These are phyloP conservation scores for Lottia gigantea DNA, from an alignment of 2,888 invertebrate species.

Conservation along the genomic window DNA sequence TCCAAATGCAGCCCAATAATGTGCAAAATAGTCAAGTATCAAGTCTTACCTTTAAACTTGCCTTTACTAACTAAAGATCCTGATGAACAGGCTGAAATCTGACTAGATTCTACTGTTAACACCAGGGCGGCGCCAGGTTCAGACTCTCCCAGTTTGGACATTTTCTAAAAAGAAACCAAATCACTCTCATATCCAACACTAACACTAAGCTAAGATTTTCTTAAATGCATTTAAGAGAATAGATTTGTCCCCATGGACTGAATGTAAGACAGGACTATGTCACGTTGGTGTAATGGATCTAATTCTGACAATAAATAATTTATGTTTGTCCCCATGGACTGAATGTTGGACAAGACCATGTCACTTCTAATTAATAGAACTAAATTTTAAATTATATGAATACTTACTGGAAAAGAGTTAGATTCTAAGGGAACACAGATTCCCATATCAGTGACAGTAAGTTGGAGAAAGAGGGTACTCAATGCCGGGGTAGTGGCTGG, in stretches of 20 bases:
- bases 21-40: no score
- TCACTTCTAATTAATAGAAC: no score
- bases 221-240: no score
- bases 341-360: no score
- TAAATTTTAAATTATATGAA: not conserved
- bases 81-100: slow-evolving; percentile 92
- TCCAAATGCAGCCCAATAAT: no score
- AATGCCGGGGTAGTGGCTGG: slow-evolving; percentile 68
- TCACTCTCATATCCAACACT: no score
- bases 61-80: slow-evolving; percentile 95
- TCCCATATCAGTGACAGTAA: slow-evolving; percentile 96
- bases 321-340: no score
- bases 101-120: slow-evolving; percentile 94
- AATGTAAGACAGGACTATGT: no score
- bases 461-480: slow-evolving; percentile 90
- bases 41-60: slow-evolving; percentile 69
- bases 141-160: slow-evolving; percentile 41
- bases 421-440: slow-evolving; percentile 92
- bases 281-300: no score
- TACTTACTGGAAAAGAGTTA: slow-evolving; percentile 69
- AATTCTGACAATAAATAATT: no score
- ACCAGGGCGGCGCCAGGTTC: slow-evolving; percentile 82
- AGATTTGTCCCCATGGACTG: no score
- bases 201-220: no score
- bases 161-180: slow-evolving; percentile 1